These are phyloP conservation scores for Drosophila pegasa DNA, from an alignment of 2,888 invertebrate genomes.

Conservation along the genomic window DNA sequence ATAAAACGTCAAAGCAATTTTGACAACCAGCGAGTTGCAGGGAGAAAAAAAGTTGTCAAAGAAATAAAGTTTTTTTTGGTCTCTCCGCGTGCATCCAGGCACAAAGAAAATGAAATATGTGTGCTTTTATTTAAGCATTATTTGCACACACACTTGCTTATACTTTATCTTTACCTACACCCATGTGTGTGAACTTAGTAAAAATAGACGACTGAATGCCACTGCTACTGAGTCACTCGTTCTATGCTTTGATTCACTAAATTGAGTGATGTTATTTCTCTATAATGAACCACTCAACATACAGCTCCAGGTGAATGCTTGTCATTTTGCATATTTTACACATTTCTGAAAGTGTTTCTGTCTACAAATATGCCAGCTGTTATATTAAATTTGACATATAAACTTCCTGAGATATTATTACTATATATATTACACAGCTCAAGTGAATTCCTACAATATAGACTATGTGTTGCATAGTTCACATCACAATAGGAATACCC, in stretches of 20 bases:
- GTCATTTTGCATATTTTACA: background rate
- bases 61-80: conserved; percentile 41
- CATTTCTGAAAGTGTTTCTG: background rate
- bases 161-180: conserved; percentile 1
- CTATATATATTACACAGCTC: no score
- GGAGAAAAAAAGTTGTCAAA: conserved; percentile 42
- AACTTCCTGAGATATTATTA: no score
- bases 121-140: conserved; percentile 12
- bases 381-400: background rate
- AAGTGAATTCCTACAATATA: no score
- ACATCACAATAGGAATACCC: conserved; percentile 42
- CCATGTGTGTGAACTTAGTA: background rate
- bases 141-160: conserved; percentile 3
- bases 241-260: background rate
- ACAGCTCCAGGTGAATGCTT: background rate
- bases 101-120: conserved; percentile 37
- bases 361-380: background rate
- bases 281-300: background rate
- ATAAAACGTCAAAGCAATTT: conserved; percentile 80
- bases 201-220: background rate
- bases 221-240: background rate
- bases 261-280: conserved; percentile 4
- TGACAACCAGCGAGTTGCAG: conserved; percentile 67
- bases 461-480: conserved; percentile 16
- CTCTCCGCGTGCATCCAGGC: conserved; percentile 9